phyloP scores from a whole-genome alignment of 2,113 vertebrate species.

The Oreotrochilus melanogaster region DNA sequence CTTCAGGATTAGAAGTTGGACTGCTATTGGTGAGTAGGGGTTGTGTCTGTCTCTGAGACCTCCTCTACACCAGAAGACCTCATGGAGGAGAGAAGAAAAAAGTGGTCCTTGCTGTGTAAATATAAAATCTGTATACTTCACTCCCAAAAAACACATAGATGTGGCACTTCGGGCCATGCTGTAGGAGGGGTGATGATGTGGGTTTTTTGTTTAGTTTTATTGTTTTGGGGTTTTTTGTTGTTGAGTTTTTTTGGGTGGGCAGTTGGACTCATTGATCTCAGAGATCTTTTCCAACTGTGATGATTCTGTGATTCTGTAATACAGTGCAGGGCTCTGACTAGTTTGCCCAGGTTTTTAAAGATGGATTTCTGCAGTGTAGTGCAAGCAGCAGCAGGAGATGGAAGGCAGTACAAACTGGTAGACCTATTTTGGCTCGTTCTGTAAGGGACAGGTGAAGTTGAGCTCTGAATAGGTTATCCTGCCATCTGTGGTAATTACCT shows the following conservation, averaged over 20 bases:
- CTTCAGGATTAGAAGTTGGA: neutral
- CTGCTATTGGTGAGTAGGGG: neutral
- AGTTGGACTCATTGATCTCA: too few relatives aligned
- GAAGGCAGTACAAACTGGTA: neutral
- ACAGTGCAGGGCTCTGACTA: neutral
- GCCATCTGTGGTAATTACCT: too few relatives aligned
- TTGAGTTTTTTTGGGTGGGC: too few relatives aligned
- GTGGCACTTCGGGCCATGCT: too few relatives aligned
- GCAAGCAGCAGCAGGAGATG: neutral
- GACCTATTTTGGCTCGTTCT: neutral
- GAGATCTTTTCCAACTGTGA: too few relatives aligned
- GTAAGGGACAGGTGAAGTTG: neutral
- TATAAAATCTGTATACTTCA: neutral
- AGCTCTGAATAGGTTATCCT: neutral
- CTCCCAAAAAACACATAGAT: too few relatives aligned
- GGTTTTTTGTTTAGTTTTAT: too few relatives aligned
- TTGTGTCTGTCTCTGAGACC: neutral
- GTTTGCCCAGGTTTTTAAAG: neutral
- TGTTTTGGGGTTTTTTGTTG: too few relatives aligned
- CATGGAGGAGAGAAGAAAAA: neutral
- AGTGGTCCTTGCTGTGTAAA: neutral
- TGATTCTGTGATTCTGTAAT: too few relatives aligned
- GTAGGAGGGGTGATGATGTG: too few relatives aligned
- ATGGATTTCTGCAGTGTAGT: neutral
- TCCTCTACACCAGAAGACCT: neutral